Conservation (phyloP, 2,113 vertebrate species). For the Gallinago media region DNA sequence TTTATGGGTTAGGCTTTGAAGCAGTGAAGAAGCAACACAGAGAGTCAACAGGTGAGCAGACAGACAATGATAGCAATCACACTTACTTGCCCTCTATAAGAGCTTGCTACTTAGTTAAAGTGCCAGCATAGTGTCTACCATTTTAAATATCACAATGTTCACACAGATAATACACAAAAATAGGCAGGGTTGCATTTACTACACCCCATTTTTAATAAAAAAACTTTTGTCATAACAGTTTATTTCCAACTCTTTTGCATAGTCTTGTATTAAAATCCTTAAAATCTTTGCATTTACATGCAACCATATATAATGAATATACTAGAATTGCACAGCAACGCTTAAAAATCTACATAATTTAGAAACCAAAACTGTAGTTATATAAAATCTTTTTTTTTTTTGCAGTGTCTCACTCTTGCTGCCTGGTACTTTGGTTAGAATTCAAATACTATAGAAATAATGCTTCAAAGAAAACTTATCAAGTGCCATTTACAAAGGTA, state of each 20-base stretch:
- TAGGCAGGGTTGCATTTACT: background rate
- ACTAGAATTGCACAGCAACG: conserved; percentile 18
- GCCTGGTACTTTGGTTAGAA: conserved; percentile 47
- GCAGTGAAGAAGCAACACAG: background rate
- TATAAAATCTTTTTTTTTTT: background rate
- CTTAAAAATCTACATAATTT: conserved; percentile 14
- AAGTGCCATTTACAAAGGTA: conserved; percentile 76
- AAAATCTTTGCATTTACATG: background rate
- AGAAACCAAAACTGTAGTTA: conserved; percentile 12
- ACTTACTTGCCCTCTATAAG: background rate
- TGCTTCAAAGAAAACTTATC: conserved; percentile 41
- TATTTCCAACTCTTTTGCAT: conserved; percentile 41
- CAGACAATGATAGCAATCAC: background rate
- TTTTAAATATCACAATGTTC: conserved; percentile 35
- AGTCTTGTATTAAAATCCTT: background rate
- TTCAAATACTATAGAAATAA: conserved; percentile 54
- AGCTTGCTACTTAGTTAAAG: conserved; percentile 40
- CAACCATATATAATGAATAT: background rate
- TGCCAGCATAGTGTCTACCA: background rate
- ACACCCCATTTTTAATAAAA: conserved; percentile 48
- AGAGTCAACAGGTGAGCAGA: background rate
- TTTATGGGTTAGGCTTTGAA: conserved; percentile 18
- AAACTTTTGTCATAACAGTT: conserved; percentile 33
- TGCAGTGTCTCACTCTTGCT: background rate
- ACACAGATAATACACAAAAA: conserved; percentile 37